Conservation (phyloP, 2,888 invertebrate species). For the Drosophila atripex region DNA sequence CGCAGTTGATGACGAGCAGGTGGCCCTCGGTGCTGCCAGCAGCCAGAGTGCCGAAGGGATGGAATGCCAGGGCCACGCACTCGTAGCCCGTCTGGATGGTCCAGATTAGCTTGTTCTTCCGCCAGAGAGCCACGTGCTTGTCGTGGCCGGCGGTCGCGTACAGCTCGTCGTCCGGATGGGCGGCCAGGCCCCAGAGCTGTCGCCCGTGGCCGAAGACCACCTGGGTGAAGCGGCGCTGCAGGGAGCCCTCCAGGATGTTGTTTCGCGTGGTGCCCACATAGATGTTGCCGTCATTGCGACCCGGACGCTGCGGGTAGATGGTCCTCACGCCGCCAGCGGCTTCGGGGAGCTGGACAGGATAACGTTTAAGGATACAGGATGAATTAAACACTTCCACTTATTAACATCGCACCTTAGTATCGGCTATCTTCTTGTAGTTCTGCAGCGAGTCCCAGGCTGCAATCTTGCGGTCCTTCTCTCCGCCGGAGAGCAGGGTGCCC, state of each 20-base stretch:
- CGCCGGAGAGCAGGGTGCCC: constrained; percentile 94
- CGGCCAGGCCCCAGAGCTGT: constrained; percentile 93
- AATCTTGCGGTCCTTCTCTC: constrained; percentile 94
- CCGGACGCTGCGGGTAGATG: constrained; percentile 94
- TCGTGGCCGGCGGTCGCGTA: constrained; percentile 97
- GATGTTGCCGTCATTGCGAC: constrained; percentile 94
- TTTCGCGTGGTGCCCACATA: constrained; percentile 96
- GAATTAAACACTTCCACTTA: neutral
- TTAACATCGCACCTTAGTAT: constrained; percentile 89
- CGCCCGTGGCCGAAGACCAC: constrained; percentile 95
- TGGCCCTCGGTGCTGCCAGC: constrained; percentile 96
- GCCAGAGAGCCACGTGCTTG: constrained; percentile 95
- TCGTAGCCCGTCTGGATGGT: constrained; percentile 94
- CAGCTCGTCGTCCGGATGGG: constrained; percentile 95
- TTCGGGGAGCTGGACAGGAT: constrained; percentile 89
- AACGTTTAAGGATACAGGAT: neutral
- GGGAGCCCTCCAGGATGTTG: constrained; percentile 94
- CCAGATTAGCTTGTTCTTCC: constrained; percentile 94
- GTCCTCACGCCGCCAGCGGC: constrained; percentile 94
- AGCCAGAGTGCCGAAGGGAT: constrained; percentile 93
- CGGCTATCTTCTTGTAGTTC: constrained; percentile 94
- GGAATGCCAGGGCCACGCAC: constrained; percentile 93
- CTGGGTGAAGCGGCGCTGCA: constrained; percentile 94
- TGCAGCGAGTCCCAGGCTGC: constrained; percentile 96
- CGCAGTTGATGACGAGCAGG: constrained; percentile 92